Base-by-base conservation (phyloP, 2,113 vertebrate genomes). In the Semnopithecus entellus region DNA sequence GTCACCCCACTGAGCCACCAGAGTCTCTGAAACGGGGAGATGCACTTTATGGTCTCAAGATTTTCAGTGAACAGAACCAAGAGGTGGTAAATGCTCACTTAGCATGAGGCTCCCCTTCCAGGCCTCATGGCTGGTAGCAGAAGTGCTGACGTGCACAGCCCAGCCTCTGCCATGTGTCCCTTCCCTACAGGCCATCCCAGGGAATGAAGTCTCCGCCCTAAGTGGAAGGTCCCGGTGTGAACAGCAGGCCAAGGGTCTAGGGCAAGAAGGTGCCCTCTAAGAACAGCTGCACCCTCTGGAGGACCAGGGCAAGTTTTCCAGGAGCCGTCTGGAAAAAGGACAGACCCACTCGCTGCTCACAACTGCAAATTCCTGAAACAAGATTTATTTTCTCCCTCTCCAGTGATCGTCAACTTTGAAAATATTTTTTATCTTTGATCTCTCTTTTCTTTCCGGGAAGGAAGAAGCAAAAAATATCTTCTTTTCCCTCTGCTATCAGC, bases 391-490 rank as follows among this genome's bases (percentile, higher is more conserved):
- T 52, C 73, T 75, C 64, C 57, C 57, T 91, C 32, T 94, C 25
- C n/a, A 59, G 88, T 17, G 52, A 75, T 3, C 57, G 7, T 43
- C 12, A 52, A 40, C 79, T 22, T 40, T 27, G 84, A 66, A 45
- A 78, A 32, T 64, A n/a, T 35, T 40, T 76, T 86, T 90, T n/a
- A 52, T 73, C 27, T 89, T n/a, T 89, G 17, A 72, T 78, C 87
- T 95, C 30, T 76, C 55, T 81, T 89, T 95, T 76, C 40, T 94
- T 76, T 79, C 82, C 84, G 11, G 40, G 57, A 81, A 93, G 61
- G 8, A 84, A 90, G 52, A 91, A 27, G 30, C 43, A 94, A 80
- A 66, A 43, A 72, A 22, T 20, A 66, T 45, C 35, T 38, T 83
- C 38, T n/a, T 86, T 81, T 48, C 40, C 64, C 30, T 75, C 35